These are phyloP conservation scores for Lasioglossum malachurum DNA, from an alignment of 2,888 invertebrate species.

Conservation along the genomic window DNA sequence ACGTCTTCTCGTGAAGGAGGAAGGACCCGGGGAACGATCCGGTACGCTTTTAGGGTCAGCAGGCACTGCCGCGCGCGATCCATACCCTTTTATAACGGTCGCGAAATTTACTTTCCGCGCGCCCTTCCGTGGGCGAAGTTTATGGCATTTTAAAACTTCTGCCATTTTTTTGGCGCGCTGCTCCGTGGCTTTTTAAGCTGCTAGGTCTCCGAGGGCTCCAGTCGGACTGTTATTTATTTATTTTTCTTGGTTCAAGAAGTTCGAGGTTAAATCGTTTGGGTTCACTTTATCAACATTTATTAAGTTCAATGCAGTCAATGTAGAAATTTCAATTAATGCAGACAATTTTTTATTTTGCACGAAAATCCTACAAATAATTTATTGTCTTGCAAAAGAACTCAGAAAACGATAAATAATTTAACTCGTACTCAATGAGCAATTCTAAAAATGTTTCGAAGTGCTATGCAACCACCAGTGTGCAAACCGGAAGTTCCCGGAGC, in stretches of 20 bases:
- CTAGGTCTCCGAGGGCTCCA: not conserved
- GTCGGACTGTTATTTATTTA: not conserved
- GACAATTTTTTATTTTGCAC: too few relatives aligned
- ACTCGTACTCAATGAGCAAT: too few relatives aligned
- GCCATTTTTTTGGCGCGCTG: not conserved
- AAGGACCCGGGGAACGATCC: not conserved
- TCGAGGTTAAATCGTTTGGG: too few relatives aligned
- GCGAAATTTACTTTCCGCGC: conserved; percentile 20
- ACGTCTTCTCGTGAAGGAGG: not conserved
- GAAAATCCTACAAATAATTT: too few relatives aligned
- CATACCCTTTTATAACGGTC: not conserved
- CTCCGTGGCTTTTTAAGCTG: not conserved
- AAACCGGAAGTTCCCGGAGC: conserved; percentile 23
- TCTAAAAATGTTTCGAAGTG: not conserved
- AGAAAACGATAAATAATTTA: too few relatives aligned
- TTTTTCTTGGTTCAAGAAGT: not conserved
- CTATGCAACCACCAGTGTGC: not conserved
- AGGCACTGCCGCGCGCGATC: not conserved
- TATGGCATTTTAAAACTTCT: not conserved
- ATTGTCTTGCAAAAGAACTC: too few relatives aligned
- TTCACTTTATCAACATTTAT: too few relatives aligned
- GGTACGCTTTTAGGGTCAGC: conserved; percentile 21
- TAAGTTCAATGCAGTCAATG: too few relatives aligned
- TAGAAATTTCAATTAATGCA: too few relatives aligned
- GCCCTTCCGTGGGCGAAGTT: conserved; percentile 1